Conservation (phyloP, 2,888 invertebrate species). For the Himalopsyche tibetana region DNA sequence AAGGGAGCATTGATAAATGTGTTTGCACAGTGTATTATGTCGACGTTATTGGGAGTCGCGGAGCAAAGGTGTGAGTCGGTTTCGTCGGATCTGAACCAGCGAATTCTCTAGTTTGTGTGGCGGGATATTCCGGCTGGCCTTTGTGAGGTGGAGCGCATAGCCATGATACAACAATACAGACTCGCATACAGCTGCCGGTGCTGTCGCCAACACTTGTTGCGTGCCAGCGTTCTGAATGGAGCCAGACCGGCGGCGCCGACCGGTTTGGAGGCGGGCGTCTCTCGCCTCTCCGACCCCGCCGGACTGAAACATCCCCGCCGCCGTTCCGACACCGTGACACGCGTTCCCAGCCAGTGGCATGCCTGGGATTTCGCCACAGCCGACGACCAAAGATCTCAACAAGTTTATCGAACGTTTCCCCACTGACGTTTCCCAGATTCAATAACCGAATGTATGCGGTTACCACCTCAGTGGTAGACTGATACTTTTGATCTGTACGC, state of each 20-base stretch:
- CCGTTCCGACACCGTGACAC: conserved; percentile 14
- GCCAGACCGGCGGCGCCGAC: conserved; percentile 67
- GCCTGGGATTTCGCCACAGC: conserved; percentile 18
- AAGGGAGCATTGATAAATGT: too few relatives aligned
- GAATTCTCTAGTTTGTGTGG: neutral
- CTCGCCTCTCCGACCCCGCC: conserved; percentile 36
- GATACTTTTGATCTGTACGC: too few relatives aligned
- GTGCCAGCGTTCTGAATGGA: conserved; percentile 71
- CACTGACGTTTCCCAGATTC: too few relatives aligned
- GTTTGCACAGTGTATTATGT: too few relatives aligned
- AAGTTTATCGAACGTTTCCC: neutral
- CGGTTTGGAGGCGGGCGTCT: conserved; percentile 51
- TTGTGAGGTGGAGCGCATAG: conserved; percentile 26
- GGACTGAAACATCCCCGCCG: conserved; percentile 27
- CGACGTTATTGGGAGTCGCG: too few relatives aligned
- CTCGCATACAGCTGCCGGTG: conserved; percentile 25
- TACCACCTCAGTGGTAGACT: too few relatives aligned
- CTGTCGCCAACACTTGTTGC: conserved; percentile 72
- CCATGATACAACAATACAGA: conserved; percentile 45
- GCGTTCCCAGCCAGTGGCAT: conserved; percentile 39
- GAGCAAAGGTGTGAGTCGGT: too few relatives aligned
- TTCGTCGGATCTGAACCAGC: neutral
- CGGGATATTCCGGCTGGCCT: conserved; percentile 17
- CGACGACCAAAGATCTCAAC: neutral
- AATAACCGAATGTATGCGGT: too few relatives aligned